Conservation (phyloP, 1,140 invertebrate species). For the Paramacrobiotus metropolitanus region DNA sequence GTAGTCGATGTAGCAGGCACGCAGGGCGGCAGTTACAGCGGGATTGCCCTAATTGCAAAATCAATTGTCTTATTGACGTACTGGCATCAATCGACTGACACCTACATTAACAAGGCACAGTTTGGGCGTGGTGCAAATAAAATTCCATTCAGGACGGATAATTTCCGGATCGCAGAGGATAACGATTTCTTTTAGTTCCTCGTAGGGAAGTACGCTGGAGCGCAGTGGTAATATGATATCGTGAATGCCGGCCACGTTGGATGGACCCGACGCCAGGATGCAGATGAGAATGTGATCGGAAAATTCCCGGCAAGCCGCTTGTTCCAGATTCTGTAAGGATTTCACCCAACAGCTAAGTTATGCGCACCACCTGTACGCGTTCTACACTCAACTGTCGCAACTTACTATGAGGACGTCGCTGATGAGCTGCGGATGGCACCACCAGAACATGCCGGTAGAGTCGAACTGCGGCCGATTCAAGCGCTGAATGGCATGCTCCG, state of each 20-base stretch:
- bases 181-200: background rate
- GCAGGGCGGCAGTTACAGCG: background rate
- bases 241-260: background rate
- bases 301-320: background rate
- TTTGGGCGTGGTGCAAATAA: background rate
- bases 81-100: background rate
- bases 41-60: background rate
- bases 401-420: background rate
- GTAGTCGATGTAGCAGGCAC: conserved; percentile 2
- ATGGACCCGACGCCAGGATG: background rate
- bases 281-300: background rate
- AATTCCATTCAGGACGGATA: background rate
- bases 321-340: background rate
- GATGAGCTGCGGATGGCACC: background rate
- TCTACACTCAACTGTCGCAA: background rate
- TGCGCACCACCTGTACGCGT: background rate
- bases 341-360: too few relatives aligned
- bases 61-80: background rate
- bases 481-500: too few relatives aligned
- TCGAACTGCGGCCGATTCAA: background rate
- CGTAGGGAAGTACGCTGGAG: background rate
- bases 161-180: background rate
- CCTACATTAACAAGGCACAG: background rate
- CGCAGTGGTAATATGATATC: conserved; percentile 1
- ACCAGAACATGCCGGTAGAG: background rate